Evolutionary conservation across 2,888 invertebrate species (phyloP).

Genomic region (Helleia helle): DNA sequence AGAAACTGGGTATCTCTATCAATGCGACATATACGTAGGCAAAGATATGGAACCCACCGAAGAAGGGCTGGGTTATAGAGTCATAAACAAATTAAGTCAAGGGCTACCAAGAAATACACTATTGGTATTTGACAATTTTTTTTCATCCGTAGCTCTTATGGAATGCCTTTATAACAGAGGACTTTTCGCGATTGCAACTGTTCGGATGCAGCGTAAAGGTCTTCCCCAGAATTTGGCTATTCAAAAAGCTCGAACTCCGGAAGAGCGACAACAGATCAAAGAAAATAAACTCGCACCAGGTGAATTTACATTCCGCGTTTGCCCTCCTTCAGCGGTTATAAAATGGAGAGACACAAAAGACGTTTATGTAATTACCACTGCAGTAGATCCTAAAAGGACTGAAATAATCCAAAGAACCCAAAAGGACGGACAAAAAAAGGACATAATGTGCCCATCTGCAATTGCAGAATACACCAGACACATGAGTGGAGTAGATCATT

Average conservation of each 20-base stretch:
- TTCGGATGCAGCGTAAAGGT: slow-evolving; percentile 2
- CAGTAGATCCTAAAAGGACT: slow-evolving; percentile 15
- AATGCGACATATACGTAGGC: no score
- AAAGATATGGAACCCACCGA: background rate
- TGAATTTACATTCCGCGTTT: slow-evolving; percentile 15
- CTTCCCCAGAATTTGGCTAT: slow-evolving; percentile 4
- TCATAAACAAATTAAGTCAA: background rate
- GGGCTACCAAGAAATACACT: slow-evolving; percentile 2
- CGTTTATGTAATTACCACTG: slow-evolving; percentile 16
- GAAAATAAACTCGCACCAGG: background rate
- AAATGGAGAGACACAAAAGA: slow-evolving; percentile 19
- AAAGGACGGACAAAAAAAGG: slow-evolving; percentile 18
- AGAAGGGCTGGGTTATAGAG: background rate
- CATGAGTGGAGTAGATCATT: background rate
- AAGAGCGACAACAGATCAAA: background rate
- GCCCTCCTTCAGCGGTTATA: slow-evolving; percentile 13
- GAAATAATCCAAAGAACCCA: slow-evolving; percentile 17
- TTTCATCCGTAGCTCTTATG: background rate
- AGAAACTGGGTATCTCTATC: no score
- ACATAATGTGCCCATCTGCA: background rate
- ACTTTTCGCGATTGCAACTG: slow-evolving; percentile 6
- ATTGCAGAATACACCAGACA: slow-evolving; percentile 24
- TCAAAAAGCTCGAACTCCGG: no score
- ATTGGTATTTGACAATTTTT: slow-evolving; percentile 5
- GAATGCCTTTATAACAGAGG: background rate